These are phyloP conservation scores for Drosophila anomalata DNA, from an alignment of 2,888 invertebrate genomes.

Conservation along the genomic window DNA sequence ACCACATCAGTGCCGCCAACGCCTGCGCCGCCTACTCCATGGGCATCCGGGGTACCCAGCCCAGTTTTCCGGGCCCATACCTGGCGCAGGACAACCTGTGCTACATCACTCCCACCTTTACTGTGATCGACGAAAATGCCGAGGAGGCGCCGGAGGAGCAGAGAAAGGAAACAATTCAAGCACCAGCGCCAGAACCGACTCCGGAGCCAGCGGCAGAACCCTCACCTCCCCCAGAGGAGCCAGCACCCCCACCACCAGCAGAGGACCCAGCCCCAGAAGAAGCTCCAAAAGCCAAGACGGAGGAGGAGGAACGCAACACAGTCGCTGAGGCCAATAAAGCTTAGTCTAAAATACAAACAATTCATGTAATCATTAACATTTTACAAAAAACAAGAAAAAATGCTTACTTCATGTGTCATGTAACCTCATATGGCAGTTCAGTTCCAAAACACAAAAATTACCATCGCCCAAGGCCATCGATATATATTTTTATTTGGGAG, in stretches of 20 bases:
- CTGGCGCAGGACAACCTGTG: constrained; percentile 15
- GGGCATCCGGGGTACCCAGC: constrained; percentile 80
- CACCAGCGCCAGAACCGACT: not conserved
- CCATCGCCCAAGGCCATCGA: too few relatives aligned
- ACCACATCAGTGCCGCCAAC: constrained; percentile 90
- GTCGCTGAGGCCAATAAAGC: not conserved
- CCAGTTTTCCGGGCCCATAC: constrained; percentile 47
- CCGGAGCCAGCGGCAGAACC: not conserved
- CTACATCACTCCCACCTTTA: constrained; percentile 16
- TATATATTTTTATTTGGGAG: too few relatives aligned
- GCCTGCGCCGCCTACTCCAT: constrained; percentile 92
- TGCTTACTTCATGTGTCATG: too few relatives aligned
- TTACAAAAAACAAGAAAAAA: not conserved
- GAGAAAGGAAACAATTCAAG: not conserved
- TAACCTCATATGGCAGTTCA: too few relatives aligned
- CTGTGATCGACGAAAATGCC: constrained; percentile 13
- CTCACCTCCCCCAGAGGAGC: not conserved
- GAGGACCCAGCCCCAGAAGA: not conserved
- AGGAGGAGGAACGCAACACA: not conserved
- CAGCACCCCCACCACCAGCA: not conserved
- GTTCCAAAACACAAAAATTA: too few relatives aligned
- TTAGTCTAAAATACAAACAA: not conserved
- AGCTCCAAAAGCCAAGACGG: not conserved
- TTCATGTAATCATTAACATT: not conserved
- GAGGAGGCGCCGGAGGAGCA: not conserved